These are phyloP conservation scores for Oegoconia quadripuncta DNA, from an alignment of 2,888 invertebrate genomes.

Conservation along the genomic window DNA sequence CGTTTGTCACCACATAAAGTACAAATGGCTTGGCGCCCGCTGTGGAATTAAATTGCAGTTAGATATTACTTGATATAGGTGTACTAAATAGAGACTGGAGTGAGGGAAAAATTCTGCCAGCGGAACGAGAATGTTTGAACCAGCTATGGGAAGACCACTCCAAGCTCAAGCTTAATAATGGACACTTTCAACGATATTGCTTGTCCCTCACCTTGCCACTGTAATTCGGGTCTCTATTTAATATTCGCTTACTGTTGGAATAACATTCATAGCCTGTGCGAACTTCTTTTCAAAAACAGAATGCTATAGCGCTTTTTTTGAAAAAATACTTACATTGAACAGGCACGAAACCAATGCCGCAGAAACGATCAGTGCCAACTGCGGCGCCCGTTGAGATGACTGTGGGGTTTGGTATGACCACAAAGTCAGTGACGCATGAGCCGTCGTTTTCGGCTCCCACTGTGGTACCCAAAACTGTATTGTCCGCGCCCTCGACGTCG, in stretches of 20 bases:
- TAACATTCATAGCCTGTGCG: background rate
- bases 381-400: constrained; percentile 56
- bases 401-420: constrained; percentile 85
- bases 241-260: no score
- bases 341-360: constrained; percentile 84
- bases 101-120: background rate
- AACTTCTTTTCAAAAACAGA: background rate
- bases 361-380: constrained; percentile 83
- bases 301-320: background rate
- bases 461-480: constrained; percentile 78
- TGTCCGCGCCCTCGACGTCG: constrained; percentile 83
- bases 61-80: background rate
- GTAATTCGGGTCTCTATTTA: no score
- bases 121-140: no score
- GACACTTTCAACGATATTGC: no score
- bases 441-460: constrained; percentile 77
- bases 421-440: constrained; percentile 84
- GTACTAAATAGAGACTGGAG: constrained; percentile 1
- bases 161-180: no score
- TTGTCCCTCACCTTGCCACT: no score
- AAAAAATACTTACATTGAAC: constrained; percentile 54
- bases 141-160: no score
- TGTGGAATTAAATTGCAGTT: constrained; percentile 54
- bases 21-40: constrained; percentile 85
- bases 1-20: constrained; percentile 84